Base-by-base conservation (phyloP, 2,888 invertebrate species). In the Andricus quercusramuli region DNA sequence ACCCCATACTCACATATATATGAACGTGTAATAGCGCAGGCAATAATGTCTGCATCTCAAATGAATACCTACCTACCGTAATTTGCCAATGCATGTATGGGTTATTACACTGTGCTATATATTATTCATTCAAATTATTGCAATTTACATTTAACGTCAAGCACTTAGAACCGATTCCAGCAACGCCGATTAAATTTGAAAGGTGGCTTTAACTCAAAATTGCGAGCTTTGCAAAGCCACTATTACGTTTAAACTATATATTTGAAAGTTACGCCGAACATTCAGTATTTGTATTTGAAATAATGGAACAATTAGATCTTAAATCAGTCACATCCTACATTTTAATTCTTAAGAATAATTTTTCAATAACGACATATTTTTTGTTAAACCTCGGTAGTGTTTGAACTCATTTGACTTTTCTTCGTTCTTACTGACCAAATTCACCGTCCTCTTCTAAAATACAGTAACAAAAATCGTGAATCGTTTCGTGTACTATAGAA, bases 91-190 rank as follows among this genome's bases (percentile, higher is more conserved):
- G 25, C 25, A 15, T 25, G 62, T 25, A 25, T 44, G 1, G 62
- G 25, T 25, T 22, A 15, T 25, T 62, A 22, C 22, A 62, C 13
- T 62, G 13, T 62, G 1, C 62, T 22, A 62, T 62, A 62, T 62
- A 62, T 25, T 62, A 62, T 25, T 62, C 22, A 62, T 62, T 62
- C 25, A 25, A 62, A 62, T 62, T 25, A 62, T 62, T 62, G 62
- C 13, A 22, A 62, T 62, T 25, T 25, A 25, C 62, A 62, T 22
- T 62, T 62, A 62, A 22, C 11, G 4, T 11, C 13, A 62, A 62
- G 25, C 25, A 62, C 62, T 62, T n/a, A 62, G 62, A 25, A 62
- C 13, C 5, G 13, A 59, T 25, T 62, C 25, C 13, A 62, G 25
- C 13, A 25, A 62, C 15, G 62, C n/a, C 62, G 62, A 62, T 25